A percentile compares a stretch with the other conserved stretches of the same genome.
phyloP scores from a whole-genome alignment of 2,797 vertebrate species.

The Parambassis ranga region DNA sequence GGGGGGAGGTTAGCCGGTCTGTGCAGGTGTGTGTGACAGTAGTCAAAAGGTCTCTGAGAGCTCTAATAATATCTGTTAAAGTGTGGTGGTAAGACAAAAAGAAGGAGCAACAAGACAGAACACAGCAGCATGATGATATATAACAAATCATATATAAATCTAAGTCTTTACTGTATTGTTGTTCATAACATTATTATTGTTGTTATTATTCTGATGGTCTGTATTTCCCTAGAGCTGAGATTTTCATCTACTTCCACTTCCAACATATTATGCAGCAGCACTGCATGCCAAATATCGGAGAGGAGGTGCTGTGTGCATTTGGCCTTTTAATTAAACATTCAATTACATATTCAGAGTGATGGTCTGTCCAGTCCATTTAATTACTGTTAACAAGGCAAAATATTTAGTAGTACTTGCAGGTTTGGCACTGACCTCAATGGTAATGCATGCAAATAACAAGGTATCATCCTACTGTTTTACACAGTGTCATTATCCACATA shows the following conservation, averaged over 20 bases:
- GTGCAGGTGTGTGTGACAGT: conserved; percentile 19
- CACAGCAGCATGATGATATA: not conserved
- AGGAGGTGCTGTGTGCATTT: conserved; percentile 28
- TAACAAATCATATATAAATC: conserved; percentile 18
- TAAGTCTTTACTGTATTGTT: conserved; percentile 19
- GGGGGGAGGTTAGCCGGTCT: not conserved
- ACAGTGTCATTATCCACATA: not conserved
- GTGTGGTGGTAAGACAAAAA: not conserved
- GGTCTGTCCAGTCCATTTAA: conserved; percentile 32
- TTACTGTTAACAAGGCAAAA: conserved; percentile 20
- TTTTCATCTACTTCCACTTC: conserved; percentile 11
- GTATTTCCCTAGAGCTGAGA: conserved; percentile 11
- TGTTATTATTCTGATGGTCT: conserved; percentile 10
- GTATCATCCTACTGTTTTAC: too few species aligned
- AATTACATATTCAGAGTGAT: conserved; percentile 16
- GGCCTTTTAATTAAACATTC: too few species aligned
- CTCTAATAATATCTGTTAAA: not conserved
- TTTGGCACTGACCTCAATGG: conserved; percentile 9
- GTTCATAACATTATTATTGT: conserved; percentile 32
- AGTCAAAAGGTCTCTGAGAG: conserved; percentile 6
- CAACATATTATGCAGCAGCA: conserved; percentile 25
- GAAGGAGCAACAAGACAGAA: not conserved
- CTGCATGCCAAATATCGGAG: conserved; percentile 7
- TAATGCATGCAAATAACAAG: too few species aligned
- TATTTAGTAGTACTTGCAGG: not conserved